These are phyloP conservation scores for Bovichtus variegatus DNA, from an alignment of 2,797 vertebrate species.

Conservation along the genomic window DNA sequence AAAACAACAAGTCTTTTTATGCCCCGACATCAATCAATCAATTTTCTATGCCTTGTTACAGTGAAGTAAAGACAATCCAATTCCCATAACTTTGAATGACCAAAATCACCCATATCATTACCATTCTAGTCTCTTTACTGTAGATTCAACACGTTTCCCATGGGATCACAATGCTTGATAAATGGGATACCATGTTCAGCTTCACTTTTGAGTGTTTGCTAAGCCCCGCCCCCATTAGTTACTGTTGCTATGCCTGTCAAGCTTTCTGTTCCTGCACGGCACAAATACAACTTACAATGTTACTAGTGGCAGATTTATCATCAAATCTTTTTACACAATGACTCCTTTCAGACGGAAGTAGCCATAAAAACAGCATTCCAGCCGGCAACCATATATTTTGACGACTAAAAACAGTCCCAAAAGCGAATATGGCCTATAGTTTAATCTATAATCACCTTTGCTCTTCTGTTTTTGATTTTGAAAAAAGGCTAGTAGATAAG, in stretches of 20 bases:
- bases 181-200: constrained; percentile 29
- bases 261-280: background rate
- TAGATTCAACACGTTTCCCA: constrained; percentile 39
- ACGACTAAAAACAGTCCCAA: background rate
- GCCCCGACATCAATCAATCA: constrained; percentile 71
- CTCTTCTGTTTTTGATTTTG: background rate
- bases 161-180: constrained; percentile 43
- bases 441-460: background rate
- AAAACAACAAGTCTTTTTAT: constrained; percentile 57
- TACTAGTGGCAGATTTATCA: background rate
- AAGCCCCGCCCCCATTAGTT: background rate
- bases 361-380: background rate
- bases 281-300: background rate
- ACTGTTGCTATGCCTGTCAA: constrained; percentile 14
- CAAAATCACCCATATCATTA: constrained; percentile 62
- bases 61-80: constrained; percentile 83
- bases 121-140: constrained; percentile 35
- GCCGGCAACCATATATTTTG: background rate
- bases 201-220: constrained; percentile 30
- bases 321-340: background rate
- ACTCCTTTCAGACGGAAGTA: background rate
- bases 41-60: constrained; percentile 74
- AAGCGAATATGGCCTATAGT: background rate
- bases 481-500: background rate
- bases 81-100: constrained; percentile 70